Conservation (phyloP, 2,797 vertebrate genomes). For the Mormyrops attenuatus region DNA sequence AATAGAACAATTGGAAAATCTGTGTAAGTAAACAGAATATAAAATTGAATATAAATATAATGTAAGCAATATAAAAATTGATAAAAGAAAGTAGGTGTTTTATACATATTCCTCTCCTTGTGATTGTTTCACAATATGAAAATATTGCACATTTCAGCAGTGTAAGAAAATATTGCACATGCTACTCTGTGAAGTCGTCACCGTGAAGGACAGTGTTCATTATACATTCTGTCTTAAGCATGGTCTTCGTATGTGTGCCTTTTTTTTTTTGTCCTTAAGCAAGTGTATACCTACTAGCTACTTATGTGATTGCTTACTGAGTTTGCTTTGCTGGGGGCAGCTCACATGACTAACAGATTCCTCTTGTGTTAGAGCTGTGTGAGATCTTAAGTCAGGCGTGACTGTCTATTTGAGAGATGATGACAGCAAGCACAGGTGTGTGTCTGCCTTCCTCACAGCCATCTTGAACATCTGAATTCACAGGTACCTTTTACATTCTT, state of each 20-base stretch:
- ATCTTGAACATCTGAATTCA: not conserved
- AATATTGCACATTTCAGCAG: not conserved
- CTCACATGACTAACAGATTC: slow-evolving; percentile 12
- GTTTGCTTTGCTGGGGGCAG: not conserved
- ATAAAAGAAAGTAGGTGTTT: not conserved
- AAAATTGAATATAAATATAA: not conserved
- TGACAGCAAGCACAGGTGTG: slow-evolving; percentile 14
- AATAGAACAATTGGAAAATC: not conserved
- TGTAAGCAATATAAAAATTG: not conserved
- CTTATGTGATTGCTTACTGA: not conserved
- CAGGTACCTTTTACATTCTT: not conserved
- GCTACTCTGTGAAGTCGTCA: not conserved
- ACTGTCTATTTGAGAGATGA: slow-evolving; percentile 8
- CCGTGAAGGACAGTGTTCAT: not conserved
- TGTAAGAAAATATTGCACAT: not conserved
- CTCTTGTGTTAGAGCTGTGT: not conserved
- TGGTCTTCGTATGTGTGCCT: not conserved
- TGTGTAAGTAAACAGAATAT: not conserved
- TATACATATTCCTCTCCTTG: not conserved
- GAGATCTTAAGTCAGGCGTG: slow-evolving; percentile 3
- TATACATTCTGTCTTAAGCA: not conserved
- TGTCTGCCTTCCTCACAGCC: not conserved
- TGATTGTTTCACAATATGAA: not conserved
- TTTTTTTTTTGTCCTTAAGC: not conserved
- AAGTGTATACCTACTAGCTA: not conserved